phyloP scores from a whole-genome alignment of 1,140 invertebrate species.

The Grapholita molesta region DNA sequence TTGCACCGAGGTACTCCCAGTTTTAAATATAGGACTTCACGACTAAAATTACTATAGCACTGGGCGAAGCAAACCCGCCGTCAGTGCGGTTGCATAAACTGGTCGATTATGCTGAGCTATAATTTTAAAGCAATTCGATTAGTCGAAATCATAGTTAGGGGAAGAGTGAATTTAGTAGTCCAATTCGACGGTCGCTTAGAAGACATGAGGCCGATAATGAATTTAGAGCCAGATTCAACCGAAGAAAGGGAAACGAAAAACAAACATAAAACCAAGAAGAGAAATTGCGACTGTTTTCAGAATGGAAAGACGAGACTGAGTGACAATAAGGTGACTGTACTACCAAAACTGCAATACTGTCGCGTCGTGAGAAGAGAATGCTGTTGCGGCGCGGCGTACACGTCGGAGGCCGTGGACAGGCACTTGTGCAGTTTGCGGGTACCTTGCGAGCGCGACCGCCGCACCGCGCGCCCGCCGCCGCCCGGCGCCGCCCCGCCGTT shows the following conservation, averaged over 20 bases:
- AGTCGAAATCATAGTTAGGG: not conserved
- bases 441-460: constrained; percentile 92
- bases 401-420: constrained; percentile 87
- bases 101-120: not conserved
- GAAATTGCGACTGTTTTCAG: constrained; percentile 75
- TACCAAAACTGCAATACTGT: constrained; percentile 96
- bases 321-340: constrained; percentile 82
- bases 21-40: not conserved
- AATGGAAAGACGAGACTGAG: constrained; percentile 59
- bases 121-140: not conserved
- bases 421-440: constrained; percentile 93
- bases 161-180: not conserved
- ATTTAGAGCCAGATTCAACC: constrained; percentile 27
- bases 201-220: not conserved
- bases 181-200: not conserved
- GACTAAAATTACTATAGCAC: not conserved
- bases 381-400: constrained; percentile 79
- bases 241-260: constrained; percentile 29
- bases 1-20: not conserved
- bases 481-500: constrained; percentile 79
- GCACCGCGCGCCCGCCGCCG: constrained; percentile 64
- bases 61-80: not conserved
- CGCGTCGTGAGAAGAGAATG: constrained; percentile 86
- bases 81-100: not conserved
- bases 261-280: constrained; percentile 45